Evolutionary conservation across 2,113 vertebrate species (phyloP), one percentile per base, ranked within the genome.

Genomic region (Tachysurus fulvidraco): DNA sequence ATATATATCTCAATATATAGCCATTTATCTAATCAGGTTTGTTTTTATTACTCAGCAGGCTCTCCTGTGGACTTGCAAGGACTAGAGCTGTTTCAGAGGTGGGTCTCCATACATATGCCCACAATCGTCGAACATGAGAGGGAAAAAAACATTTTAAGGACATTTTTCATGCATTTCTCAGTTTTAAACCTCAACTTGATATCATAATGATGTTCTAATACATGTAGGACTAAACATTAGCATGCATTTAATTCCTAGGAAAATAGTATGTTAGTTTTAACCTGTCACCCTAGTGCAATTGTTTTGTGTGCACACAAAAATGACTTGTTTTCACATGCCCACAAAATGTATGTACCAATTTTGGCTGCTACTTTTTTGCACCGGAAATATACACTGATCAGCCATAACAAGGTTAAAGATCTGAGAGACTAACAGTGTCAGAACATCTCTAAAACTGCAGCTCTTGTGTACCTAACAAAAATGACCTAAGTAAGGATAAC

Each of bases 31-130:
- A 36, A 36, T 79, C 21, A 54, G n/a, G 36, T 80, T 0, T 36
- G 14, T 41, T 59, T 55, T 36, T 41, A 44, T 92, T 93, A 93
- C 90, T 13, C 89, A 97, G 97, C 95, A 89, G 95, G 95, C 2
- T 46, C 87, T 87, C 91, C 92, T 62, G 89, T 89, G 84, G 94
- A 91, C 19, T 88, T 85, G 36, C 85, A 92, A 0, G 93, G 95
- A 84, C 93, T 93, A 62, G 95, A 96, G 54, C 88, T 94, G 57
- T 91, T 90, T 62, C 94, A 94, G 92, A 96, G 97, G 97, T 98
- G 94, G 88, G 91, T 8, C 16, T 23, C 50, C 50, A 23, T 19
- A 64, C 21, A 41, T 59, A 55, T 17, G 19, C 13, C 19, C 41
- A 30, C 28, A 85, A 30, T 16, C 50, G 16, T n/a, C 25, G n/a